A percentile compares a stretch with the other conserved stretches of the same genome.
phyloP scores from a whole-genome alignment of 2,888 invertebrate genomes.

The Drosophila demipolita region DNA sequence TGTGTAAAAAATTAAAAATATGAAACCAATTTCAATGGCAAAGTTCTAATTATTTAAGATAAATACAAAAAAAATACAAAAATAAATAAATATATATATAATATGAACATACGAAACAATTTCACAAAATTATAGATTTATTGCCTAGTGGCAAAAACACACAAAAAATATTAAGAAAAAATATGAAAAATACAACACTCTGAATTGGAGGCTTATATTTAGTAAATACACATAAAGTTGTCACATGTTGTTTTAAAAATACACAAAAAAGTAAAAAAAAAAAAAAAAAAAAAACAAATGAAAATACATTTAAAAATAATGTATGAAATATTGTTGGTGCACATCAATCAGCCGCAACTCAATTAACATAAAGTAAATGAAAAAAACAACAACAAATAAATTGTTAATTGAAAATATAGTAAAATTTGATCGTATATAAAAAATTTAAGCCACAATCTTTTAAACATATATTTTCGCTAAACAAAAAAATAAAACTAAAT shows the following conservation, averaged over 20 bases:
- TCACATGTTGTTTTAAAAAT: slow-evolving; percentile 49
- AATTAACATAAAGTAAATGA: slow-evolving; percentile 5
- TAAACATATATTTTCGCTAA: slow-evolving; percentile 52
- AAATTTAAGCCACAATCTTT: slow-evolving; percentile 41
- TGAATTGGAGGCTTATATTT: slow-evolving; percentile 65
- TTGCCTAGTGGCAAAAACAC: slow-evolving; percentile 24
- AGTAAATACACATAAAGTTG: slow-evolving; percentile 25
- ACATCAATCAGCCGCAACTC: slow-evolving; percentile 8
- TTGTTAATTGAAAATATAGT: slow-evolving; percentile 37
- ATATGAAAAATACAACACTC: slow-evolving; percentile 32
- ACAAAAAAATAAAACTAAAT: slow-evolving; percentile 13
- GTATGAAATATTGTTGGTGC: slow-evolving; percentile 28
- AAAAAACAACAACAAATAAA: not conserved
- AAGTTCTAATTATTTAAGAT: slow-evolving; percentile 42
- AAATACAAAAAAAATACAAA: slow-evolving; percentile 32
- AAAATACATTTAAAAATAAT: slow-evolving; percentile 13
- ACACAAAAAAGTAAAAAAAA: slow-evolving; percentile 32
- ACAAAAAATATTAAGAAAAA: slow-evolving; percentile 19
- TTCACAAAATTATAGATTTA: slow-evolving; percentile 38
- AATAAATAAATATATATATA: slow-evolving; percentile 45
- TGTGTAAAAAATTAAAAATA: slow-evolving; percentile 36
- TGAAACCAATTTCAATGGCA: slow-evolving; percentile 18
- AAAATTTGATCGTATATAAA: slow-evolving; percentile 63
- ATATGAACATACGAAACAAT: slow-evolving; percentile 23
- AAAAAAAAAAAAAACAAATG: slow-evolving; percentile 28